Evolutionary conservation across 2,113 vertebrate species (phyloP).

Genomic region (Brachypteracias leptosomus): DNA sequence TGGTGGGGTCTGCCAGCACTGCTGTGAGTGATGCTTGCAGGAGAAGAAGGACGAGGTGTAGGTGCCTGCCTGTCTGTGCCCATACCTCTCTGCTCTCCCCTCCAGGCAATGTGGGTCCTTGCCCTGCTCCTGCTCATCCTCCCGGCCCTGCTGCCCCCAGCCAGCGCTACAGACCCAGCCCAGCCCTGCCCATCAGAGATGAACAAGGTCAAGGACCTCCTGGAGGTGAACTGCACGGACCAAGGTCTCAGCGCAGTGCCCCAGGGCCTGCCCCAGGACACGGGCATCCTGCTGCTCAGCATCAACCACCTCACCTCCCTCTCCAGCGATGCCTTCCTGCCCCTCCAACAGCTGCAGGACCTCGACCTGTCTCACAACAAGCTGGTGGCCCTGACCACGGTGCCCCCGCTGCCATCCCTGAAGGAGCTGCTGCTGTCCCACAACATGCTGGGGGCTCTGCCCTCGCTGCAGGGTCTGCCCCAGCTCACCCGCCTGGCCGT

Average conservation of each 20-base stretch:
- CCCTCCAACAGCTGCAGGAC: background rate
- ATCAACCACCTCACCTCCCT: background rate
- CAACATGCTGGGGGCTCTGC: background rate
- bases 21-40: fast-evolving
- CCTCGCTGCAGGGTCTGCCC: background rate
- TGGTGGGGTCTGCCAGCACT: background rate
- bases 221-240: conserved; percentile 40
- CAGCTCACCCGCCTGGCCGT: background rate
- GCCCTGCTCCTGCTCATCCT: background rate
- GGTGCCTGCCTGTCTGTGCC: background rate
- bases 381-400: background rate
- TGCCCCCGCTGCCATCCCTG: background rate
- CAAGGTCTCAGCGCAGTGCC: background rate
- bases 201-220: conserved; percentile 26
- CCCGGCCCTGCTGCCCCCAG: background rate
- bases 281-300: conserved; percentile 47
- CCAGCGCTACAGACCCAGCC: fast-evolving
- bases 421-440: conserved; percentile 44
- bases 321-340: background rate
- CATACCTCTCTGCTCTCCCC: background rate
- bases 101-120: conserved; percentile 2
- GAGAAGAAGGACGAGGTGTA: fast-evolving
- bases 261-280: background rate
- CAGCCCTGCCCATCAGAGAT: background rate
- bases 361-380: conserved; percentile 41